These are phyloP conservation scores for Meriones psammophilus DNA, from an alignment of 2,797 vertebrate species.

Conservation along the genomic window DNA sequence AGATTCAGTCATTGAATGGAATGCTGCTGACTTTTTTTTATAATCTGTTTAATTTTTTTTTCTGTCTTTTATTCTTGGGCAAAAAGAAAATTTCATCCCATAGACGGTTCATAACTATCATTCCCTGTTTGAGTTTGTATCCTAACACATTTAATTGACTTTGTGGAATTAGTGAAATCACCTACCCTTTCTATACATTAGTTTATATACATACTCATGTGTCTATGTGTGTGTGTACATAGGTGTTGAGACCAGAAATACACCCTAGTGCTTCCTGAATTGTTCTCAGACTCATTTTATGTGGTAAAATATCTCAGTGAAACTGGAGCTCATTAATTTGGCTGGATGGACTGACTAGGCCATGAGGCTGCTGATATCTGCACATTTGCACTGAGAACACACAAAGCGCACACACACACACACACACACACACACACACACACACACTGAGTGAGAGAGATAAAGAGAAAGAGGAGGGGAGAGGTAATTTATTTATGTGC, in stretches of 20 bases:
- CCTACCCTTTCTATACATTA: background rate
- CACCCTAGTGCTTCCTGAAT: background rate
- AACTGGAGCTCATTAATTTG: background rate
- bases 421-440: background rate
- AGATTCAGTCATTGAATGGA: background rate
- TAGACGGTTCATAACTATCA: too few species aligned
- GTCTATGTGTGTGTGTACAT: background rate
- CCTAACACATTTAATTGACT: background rate
- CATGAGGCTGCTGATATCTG: background rate
- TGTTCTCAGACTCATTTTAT: background rate
- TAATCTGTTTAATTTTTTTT: background rate
- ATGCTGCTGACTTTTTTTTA: background rate
- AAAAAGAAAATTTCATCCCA: background rate
- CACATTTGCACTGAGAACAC: too few species aligned
- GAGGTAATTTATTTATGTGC: background rate
- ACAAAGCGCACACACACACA: background rate
- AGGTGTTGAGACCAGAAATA: background rate
- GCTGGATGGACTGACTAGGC: background rate
- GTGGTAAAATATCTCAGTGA: background rate
- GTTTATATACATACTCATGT: background rate
- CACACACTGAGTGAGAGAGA: background rate
- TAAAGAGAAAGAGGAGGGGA: background rate
- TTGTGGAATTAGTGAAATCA: background rate
- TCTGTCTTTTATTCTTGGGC: background rate
- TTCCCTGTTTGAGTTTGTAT: background rate